Evolutionary conservation across 2,888 invertebrate species (phyloP), one percentile per base, ranked within the genome.

Genomic region (Dromius quadrimaculatus): DNA sequence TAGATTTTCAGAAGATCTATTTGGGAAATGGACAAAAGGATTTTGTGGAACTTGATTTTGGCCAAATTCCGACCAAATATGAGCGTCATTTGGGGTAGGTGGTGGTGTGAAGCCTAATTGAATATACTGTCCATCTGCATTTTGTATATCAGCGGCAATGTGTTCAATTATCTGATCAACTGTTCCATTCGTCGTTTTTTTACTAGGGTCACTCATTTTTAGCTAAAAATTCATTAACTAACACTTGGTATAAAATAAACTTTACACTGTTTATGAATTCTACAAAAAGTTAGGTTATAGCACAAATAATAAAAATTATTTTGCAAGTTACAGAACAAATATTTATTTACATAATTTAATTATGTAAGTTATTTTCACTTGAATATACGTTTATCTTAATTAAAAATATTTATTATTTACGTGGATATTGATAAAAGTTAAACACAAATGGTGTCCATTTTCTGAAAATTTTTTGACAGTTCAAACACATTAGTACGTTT

Each of bases 101-200:
- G 83, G 83, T 13, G 82, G 79, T 8, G 83, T 80, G 73, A 84
- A 84, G 2, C 85, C 86, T 71, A 87, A 82, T 71, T 85, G 85
- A 41, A 85, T 84, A 76, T 86, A 88, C 75, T 86, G 87, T 17
- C 86, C 86, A 71, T 86, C 85, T n/a, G 83, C 81, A 78, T 82
- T 85, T 75, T 86, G 86, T 73, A 85, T 82, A 78, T 87, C 87
- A 11, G 87, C 84, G 32, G 87, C 86, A 84, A 87, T 86, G 74
- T 87, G 85, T 74, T 86, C 86, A 69, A 87, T 86, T 71, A 87
- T 86, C 78, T 88, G 86, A 75, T 87, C 87, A 75, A 87, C 80
- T 17, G 82, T 79, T 71, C 78, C 81, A 71, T 78, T 80, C 50
- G 78, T 74, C 72, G 78, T 74, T 38, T 77, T 77, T 71, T 78